Evolutionary conservation across 2,888 invertebrate species (phyloP).

Genomic region (Osmoderma eremita): DNA sequence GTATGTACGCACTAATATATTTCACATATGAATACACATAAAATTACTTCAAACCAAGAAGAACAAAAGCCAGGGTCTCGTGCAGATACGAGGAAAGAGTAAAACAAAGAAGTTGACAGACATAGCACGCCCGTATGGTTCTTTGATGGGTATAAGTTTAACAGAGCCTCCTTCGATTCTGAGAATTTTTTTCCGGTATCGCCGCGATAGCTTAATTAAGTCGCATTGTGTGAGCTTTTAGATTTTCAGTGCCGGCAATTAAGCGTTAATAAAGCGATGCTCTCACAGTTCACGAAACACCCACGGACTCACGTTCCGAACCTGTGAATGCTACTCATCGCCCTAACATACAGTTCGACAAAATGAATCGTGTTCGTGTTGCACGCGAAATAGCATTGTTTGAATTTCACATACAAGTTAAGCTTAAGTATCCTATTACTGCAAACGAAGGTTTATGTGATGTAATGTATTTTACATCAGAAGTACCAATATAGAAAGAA

Average conservation of each 20-base stretch:
- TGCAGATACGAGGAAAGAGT: background rate
- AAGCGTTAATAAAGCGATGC: constrained; percentile 28
- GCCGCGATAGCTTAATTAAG: constrained; percentile 37
- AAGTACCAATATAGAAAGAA: too few relatives aligned
- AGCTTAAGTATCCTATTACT: too few relatives aligned
- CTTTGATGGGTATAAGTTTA: constrained; percentile 17
- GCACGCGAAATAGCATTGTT: background rate
- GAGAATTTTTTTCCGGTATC: constrained; percentile 29
- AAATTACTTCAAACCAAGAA: background rate
- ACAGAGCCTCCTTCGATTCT: constrained; percentile 24
- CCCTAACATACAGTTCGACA: constrained; percentile 12
- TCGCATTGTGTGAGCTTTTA: constrained; percentile 38
- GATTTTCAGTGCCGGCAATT: constrained; percentile 36
- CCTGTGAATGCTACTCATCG: constrained; percentile 13
- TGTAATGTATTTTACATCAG: too few relatives aligned
- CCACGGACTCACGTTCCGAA: constrained; percentile 28
- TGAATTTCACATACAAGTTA: background rate
- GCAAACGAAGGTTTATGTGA: too few relatives aligned
- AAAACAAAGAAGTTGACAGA: constrained; percentile 22
- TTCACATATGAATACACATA: background rate
- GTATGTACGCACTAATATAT: background rate
- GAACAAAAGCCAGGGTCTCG: background rate
- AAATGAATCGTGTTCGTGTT: background rate
- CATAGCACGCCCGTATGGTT: constrained; percentile 1
- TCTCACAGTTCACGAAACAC: constrained; percentile 29